Conservation (phyloP, 2,888 invertebrate species). For the Eugnorisma glareosa region DNA sequence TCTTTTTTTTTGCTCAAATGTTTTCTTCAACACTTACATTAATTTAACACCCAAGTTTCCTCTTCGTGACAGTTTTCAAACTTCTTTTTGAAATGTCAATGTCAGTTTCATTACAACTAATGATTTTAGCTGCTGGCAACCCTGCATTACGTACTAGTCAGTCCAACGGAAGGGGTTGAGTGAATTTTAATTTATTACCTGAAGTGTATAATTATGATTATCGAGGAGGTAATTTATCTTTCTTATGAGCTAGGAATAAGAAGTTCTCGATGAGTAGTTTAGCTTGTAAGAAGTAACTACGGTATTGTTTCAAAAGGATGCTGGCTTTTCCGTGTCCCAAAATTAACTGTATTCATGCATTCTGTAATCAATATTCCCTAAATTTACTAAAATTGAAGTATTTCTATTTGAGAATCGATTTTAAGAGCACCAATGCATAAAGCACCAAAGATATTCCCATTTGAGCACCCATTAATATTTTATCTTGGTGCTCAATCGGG, state of each 20-base stretch:
- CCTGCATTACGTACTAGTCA: conserved; percentile 49
- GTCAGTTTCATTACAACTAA: conserved; percentile 8
- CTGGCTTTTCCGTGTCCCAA: not conserved
- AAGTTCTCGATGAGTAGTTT: conserved; percentile 27
- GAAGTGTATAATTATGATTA: conserved; percentile 56
- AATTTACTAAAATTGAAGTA: too few species aligned
- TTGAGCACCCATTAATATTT: too few species aligned
- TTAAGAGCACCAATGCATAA: too few species aligned
- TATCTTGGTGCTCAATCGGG: too few species aligned
- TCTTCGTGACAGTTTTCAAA: not conserved
- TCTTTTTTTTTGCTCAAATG: rapidly evolving
- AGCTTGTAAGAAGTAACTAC: conserved; percentile 7
- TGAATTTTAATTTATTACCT: conserved; percentile 64
- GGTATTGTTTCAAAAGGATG: not conserved
- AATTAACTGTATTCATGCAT: too few species aligned
- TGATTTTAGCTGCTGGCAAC: conserved; percentile 37
- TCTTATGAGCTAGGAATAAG: conserved; percentile 37
- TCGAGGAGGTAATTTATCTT: conserved; percentile 56
- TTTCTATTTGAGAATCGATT: too few species aligned
- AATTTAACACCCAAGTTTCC: not conserved
- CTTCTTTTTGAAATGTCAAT: not conserved
- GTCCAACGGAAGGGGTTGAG: conserved; percentile 48
- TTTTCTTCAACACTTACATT: not conserved
- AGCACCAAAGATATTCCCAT: too few species aligned
- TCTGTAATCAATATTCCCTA: not conserved